Percentiles rank a stretch among this genome's conserved stretches.
These are phyloP conservation scores for Jordanella pulchra DNA, from an alignment of 2,797 vertebrate genomes.

Conservation along the genomic window DNA sequence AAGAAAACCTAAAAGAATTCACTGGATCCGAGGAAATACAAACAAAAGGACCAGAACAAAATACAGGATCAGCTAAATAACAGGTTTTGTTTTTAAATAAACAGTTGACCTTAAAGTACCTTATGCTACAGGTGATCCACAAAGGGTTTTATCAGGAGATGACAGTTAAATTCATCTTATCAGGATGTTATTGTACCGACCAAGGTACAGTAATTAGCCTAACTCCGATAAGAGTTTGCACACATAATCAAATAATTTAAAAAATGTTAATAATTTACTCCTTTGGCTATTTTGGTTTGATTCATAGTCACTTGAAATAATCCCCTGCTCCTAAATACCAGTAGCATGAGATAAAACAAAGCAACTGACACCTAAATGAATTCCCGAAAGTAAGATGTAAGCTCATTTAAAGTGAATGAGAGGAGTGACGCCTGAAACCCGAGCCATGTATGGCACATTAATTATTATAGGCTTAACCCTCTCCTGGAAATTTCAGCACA, in stretches of 20 bases:
- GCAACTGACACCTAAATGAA: neutral
- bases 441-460: neutral
- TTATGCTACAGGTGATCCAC: no score
- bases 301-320: neutral
- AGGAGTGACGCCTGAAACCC: neutral
- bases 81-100: neutral
- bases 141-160: neutral
- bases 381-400: neutral
- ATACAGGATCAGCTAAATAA: neutral
- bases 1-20: neutral
- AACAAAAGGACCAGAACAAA: neutral
- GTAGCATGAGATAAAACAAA: neutral
- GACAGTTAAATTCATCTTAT: neutral
- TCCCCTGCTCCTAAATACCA: neutral
- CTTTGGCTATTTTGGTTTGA: neutral
- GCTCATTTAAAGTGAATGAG: slow-evolving; percentile 3
- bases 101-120: neutral
- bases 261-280: neutral
- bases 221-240: neutral
- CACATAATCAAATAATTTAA: neutral
- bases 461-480: neutral
- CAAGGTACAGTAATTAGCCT: neutral
- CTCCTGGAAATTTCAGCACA: neutral
- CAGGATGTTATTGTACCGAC: neutral
- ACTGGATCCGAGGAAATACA: slow-evolving; percentile 3